These are phyloP conservation scores for Folsomia candida DNA, from an alignment of 2,888 invertebrate species.

Conservation along the genomic window DNA sequence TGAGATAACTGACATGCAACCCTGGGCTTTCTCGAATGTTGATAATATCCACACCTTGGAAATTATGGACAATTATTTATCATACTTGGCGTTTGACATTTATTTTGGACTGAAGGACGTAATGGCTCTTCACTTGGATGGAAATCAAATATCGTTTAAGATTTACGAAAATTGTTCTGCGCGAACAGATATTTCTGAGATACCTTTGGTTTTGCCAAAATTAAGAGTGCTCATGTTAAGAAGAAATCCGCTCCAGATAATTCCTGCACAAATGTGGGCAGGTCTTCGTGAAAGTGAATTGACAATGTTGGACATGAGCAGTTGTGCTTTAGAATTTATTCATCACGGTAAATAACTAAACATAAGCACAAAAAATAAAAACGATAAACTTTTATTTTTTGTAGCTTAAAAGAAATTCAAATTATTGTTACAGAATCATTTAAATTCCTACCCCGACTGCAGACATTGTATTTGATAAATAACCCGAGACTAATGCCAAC, in stretches of 20 bases:
- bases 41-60: constrained; percentile 13
- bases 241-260: constrained; percentile 41
- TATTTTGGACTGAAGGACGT: constrained; percentile 27
- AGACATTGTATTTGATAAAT: constrained; percentile 29
- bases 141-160: constrained; percentile 30
- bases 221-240: constrained; percentile 23
- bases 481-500: constrained; percentile 38
- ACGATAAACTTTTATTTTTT: background rate
- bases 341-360: constrained; percentile 33
- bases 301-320: constrained; percentile 20
- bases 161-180: constrained; percentile 26
- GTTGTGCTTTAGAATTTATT: constrained; percentile 30
- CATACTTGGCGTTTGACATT: constrained; percentile 26
- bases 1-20: constrained; percentile 21
- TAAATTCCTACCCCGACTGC: constrained; percentile 22
- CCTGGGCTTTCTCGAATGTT: constrained; percentile 30
- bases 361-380: background rate
- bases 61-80: constrained; percentile 23
- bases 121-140: constrained; percentile 7
- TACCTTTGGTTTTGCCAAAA: constrained; percentile 30
- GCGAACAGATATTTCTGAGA: constrained; percentile 13
- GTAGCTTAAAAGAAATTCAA: constrained; percentile 1
- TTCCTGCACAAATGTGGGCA: constrained; percentile 44
- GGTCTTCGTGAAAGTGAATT: constrained; percentile 35
- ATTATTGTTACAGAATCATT: constrained; percentile 36